Base-by-base conservation (phyloP, 2,797 vertebrate species). In the Lateolabrax maculatus region DNA sequence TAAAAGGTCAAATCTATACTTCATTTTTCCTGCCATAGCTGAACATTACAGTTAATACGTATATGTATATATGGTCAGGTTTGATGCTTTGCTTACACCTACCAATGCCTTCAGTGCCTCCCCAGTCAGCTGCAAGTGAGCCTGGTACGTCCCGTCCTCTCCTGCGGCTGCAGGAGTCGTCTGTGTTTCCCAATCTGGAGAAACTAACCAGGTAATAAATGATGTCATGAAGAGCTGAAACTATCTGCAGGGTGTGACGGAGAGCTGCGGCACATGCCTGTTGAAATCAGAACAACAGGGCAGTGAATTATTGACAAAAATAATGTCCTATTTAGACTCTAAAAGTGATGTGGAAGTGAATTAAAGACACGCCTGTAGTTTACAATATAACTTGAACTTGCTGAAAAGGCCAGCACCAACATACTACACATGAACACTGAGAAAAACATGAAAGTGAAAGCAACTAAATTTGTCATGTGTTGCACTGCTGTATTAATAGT, bases 151-250 rank as follows among this genome's bases (percentile, higher is more conserved):
- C 72, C 19, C 9, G 70, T 70, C 81, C 34, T 71, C 87, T 91
- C 65, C 86, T 87, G 80, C 87, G 64, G 67, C 79, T 80, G 43
- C 90, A 87, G 21, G 69, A 67, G 18, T 66, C 55, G 12, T 88
- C 81, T 29, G 51, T 67, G 85, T 91, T 95, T 77, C 94, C 95
- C 68, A 96, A 91, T 5, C 93, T 93, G 87, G 93, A 92, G 80
- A 96, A 96, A 80, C 89, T 91, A 66, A 96, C 92, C 85, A 96
- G 83, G 84, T 94, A 96, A 1, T 61, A 92, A 85, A 96, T 21
- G 0, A 96, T 64, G 3, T 94, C 90, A 1, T 95, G 95, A 77
- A 97, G 91, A 51, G 92, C 51, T 19, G 92, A 93, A 1, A 87
- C 64, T 4, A 96, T 93, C 84, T 89, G 90, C 23, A 96, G 90